These are phyloP conservation scores for Lophura swinhoii DNA, from an alignment of 2,797 vertebrate species.

Conservation along the genomic window DNA sequence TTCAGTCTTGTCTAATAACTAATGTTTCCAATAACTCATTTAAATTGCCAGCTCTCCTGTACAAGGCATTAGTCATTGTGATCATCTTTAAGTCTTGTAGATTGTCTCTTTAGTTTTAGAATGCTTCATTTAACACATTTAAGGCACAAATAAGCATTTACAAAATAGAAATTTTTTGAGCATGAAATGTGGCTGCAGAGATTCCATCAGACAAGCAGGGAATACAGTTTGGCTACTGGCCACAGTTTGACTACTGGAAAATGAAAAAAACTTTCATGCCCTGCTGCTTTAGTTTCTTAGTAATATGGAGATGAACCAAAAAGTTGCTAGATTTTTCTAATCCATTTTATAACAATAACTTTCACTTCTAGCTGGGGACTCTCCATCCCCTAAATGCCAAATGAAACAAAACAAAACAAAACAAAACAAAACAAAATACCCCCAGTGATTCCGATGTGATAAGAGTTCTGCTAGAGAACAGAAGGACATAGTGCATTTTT, in stretches of 20 bases:
- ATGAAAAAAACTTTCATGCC: constrained; percentile 10
- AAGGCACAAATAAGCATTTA: constrained; percentile 53
- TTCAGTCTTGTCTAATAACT: constrained; percentile 53
- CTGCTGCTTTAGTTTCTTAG: constrained; percentile 34
- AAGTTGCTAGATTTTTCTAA: constrained; percentile 12
- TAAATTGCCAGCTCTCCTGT: constrained; percentile 47
- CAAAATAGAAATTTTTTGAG: constrained; percentile 56
- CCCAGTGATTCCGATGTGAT: neutral
- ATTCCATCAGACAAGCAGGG: constrained; percentile 18
- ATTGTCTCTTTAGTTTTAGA: constrained; percentile 49
- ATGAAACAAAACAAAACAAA: neutral
- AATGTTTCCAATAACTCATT: constrained; percentile 48
- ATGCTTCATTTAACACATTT: constrained; percentile 39
- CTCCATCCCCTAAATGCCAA: neutral
- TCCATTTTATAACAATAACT: constrained; percentile 28
- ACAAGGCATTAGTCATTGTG: constrained; percentile 38
- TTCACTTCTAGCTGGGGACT: neutral
- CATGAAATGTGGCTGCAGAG: constrained; percentile 38
- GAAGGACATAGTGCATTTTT: neutral
- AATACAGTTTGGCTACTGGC: constrained; percentile 45
- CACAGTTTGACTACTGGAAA: constrained; percentile 32
- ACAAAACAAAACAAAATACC: too few relatives aligned
- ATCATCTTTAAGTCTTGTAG: constrained; percentile 48
- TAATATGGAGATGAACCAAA: constrained; percentile 14
- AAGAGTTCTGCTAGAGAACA: neutral